Evolutionary conservation across 2,888 invertebrate species (phyloP).

Genomic region (Lepeophtheirus nordmannii): DNA sequence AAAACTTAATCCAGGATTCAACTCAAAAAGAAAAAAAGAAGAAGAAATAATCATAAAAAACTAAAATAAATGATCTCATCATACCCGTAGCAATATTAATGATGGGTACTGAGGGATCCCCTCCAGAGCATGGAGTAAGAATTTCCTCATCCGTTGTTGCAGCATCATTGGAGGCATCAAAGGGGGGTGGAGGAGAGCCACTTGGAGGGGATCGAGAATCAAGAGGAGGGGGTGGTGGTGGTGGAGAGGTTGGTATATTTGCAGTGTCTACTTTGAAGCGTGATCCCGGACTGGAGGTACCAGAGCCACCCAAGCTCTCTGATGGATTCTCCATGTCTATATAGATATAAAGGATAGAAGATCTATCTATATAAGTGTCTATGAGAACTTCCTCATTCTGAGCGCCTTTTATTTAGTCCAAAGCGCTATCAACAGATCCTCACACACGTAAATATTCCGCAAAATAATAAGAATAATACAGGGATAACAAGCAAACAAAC

Average conservation of each 20-base stretch:
- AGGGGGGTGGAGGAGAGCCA: background rate
- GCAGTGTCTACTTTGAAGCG: slow-evolving; percentile 19
- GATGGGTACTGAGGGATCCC: background rate
- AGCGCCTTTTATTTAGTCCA: too few species aligned
- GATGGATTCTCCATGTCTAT: too few species aligned
- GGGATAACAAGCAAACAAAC: too few species aligned
- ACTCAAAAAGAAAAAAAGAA: too few species aligned
- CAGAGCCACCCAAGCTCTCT: background rate
- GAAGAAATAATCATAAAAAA: too few species aligned
- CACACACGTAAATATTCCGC: too few species aligned
- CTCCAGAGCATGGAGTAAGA: slow-evolving; percentile 8
- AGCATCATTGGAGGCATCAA: background rate
- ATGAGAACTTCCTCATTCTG: too few species aligned
- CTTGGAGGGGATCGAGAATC: background rate
- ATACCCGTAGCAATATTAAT: background rate
- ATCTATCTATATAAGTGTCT: too few species aligned
- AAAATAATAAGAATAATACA: too few species aligned
- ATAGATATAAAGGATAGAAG: too few species aligned
- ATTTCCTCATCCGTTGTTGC: background rate
- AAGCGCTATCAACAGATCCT: too few species aligned
- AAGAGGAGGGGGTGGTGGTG: slow-evolving; percentile 4
- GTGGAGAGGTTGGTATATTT: background rate
- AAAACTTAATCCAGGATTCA: too few species aligned
- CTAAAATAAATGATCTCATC: background rate
- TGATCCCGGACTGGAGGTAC: slow-evolving; percentile 9